Conservation (phyloP, 1,140 invertebrate species). For the Drosophila setifemur region DNA sequence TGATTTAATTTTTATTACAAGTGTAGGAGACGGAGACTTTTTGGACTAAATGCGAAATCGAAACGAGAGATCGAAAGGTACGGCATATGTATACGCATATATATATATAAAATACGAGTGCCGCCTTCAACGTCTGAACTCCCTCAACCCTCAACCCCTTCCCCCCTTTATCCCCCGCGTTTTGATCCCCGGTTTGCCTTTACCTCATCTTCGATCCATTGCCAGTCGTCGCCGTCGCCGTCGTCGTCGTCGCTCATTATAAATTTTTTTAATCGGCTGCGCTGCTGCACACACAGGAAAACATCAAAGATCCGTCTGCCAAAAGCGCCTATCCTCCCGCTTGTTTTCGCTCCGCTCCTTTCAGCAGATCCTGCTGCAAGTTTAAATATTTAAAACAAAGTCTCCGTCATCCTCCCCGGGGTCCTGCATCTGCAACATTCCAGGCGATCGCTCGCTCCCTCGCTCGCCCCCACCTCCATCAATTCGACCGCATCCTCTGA, state of each 20-base stretch:
- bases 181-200: not conserved
- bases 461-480: constrained; percentile 52
- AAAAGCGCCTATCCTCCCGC: constrained; percentile 34
- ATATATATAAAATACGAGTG: constrained; percentile 68
- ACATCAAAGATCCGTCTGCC: constrained; percentile 76
- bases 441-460: constrained; percentile 63
- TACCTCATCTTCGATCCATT: constrained; percentile 27
- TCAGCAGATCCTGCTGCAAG: constrained; percentile 60
- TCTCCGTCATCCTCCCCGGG: constrained; percentile 29
- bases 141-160: not conserved
- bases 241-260: constrained; percentile 67
- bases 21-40: constrained; percentile 18
- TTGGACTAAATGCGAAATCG: constrained; percentile 67
- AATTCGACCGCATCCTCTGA: constrained; percentile 1
- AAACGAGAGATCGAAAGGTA: constrained; percentile 68
- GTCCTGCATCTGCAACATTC: constrained; percentile 59
- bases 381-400: constrained; percentile 81
- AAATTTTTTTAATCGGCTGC: constrained; percentile 78
- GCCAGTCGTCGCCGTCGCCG: constrained; percentile 23
- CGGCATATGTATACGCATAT: constrained; percentile 39
- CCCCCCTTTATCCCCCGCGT: not conserved
- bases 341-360: not conserved
- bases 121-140: constrained; percentile 35
- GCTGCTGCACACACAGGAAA: constrained; percentile 46
- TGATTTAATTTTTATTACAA: not conserved